phyloP scores from a whole-genome alignment of 2,888 invertebrate genomes.

The Drosophila sordidula region DNA sequence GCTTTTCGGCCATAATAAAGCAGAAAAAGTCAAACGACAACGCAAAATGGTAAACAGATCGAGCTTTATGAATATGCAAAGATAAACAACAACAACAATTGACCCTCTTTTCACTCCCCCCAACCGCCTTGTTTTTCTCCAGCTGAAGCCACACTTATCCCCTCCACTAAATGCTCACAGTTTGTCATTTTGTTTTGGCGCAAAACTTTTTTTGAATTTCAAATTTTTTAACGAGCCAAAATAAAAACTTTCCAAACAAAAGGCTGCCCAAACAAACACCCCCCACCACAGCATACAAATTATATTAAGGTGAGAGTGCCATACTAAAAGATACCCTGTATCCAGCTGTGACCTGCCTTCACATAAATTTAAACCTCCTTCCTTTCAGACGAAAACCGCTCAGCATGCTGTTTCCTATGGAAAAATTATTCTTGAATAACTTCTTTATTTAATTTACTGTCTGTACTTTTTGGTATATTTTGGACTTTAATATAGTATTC shows the following conservation, averaged over 20 bases:
- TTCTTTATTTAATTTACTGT: too few relatives aligned
- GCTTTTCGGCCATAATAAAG: conserved; percentile 63
- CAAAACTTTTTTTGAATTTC: conserved; percentile 60
- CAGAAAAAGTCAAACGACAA: conserved; percentile 70
- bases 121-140: conserved; percentile 3
- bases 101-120: conserved; percentile 8
- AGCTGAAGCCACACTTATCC: conserved; percentile 8
- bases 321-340: conserved; percentile 7
- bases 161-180: conserved; percentile 14
- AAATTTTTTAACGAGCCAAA: conserved; percentile 80
- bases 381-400: too few relatives aligned
- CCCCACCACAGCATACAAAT: too few relatives aligned
- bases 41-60: conserved; percentile 74
- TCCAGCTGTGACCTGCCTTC: too few relatives aligned
- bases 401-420: too few relatives aligned
- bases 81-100: conserved; percentile 69
- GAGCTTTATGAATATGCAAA: conserved; percentile 81
- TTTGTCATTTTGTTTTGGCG: conserved; percentile 48
- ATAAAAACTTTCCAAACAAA: conserved; percentile 81
- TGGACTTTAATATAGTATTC: too few relatives aligned
- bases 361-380: too few relatives aligned
- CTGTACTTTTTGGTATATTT: too few relatives aligned
- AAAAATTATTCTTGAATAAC: too few relatives aligned
- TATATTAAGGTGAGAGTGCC: too few relatives aligned
- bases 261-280: conserved; percentile 44